A percentile compares a stretch with the other conserved stretches of the same genome.
These are phyloP conservation scores for Neoarius graeffei DNA, from an alignment of 2,113 vertebrate species.

Conservation along the genomic window DNA sequence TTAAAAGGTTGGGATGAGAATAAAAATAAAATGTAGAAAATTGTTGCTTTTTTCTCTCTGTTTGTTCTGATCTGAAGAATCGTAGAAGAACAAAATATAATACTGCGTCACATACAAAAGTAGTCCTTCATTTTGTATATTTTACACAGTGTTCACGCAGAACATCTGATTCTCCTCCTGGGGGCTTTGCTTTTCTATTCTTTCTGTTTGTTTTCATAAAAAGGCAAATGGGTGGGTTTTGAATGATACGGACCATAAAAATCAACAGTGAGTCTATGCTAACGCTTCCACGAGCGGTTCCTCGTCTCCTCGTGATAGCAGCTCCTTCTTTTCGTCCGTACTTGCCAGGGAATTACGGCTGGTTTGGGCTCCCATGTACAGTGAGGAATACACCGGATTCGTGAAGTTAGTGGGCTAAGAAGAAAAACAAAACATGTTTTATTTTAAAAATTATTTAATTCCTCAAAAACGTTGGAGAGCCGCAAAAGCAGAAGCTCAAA, in stretches of 20 bases:
- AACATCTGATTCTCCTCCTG: constrained; percentile 65
- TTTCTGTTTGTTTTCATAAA: constrained; percentile 63
- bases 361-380: constrained; percentile 95
- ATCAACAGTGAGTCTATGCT: constrained; percentile 73
- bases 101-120: constrained; percentile 99
- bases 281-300: constrained; percentile 87
- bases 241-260: constrained; percentile 49
- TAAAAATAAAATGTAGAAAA: constrained; percentile 77
- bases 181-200: constrained; percentile 15
- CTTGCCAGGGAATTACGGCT: constrained; percentile 95
- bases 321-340: constrained; percentile 95
- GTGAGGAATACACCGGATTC: constrained; percentile 93
- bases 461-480: not conserved
- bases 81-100: constrained; percentile 84
- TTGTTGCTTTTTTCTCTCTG: constrained; percentile 54
- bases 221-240: constrained; percentile 68
- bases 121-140: constrained; percentile 98
- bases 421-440: not conserved
- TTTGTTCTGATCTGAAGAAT: constrained; percentile 69
- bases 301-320: constrained; percentile 87
- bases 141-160: constrained; percentile 87
- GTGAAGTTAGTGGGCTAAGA: constrained; percentile 95
- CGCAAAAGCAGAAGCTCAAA: not conserved
- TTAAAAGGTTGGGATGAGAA: constrained; percentile 66
- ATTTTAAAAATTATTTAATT: not conserved